Base-by-base conservation (phyloP, 2,888 invertebrate genomes). In the Theretra japonica region DNA sequence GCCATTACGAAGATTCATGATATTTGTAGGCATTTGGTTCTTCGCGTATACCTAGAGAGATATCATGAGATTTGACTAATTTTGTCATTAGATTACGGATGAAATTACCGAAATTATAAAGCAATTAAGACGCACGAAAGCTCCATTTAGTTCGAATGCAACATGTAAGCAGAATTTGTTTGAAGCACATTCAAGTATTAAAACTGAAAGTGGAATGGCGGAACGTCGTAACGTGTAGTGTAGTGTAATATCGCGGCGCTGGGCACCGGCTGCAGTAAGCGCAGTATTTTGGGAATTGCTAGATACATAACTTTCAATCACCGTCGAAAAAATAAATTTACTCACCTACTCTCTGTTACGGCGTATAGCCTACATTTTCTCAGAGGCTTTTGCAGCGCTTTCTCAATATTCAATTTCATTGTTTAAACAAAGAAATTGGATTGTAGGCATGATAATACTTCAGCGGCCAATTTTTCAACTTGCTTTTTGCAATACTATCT, bases 351-450 rank as follows among this genome's bases (percentile, higher is more conserved):
- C 56, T 41, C 25, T 62, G 76, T 76, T 78, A 77, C 77, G 79
- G 48, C 81, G 80, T 73, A 77, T 68, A 77, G 62, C 71, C 73
- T 77, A 76, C 73, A 76, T 74, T 72, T 19, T 53, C 62, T 65
- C 21, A 7, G 62, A 53, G 70, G 53, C 25, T 33, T 70, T 62
- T 62, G 84, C 88, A 86, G 86, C 75, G 84, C 82, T 85, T 85
- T 87, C 84, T 88, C 88, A 86, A 89, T 88, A 87, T 91, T 88
- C 88, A 85, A 91, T 90, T 86, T 82, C 85, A 78, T 87, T 90
- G 86, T 90, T 90, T 89, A 88, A 91, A 90, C 89, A 88, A 88
- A 83, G 86, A 86, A 88, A 91, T 90, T 90, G 88, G 86, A 91
- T 88, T 87, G 85, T 76, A 80, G 81, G 76, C 82, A 84, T 81